Percentiles rank a stretch among this genome's conserved stretches.
phyloP scores from a whole-genome alignment of 2,113 vertebrate genomes.

The Engystomops pustulosus region DNA sequence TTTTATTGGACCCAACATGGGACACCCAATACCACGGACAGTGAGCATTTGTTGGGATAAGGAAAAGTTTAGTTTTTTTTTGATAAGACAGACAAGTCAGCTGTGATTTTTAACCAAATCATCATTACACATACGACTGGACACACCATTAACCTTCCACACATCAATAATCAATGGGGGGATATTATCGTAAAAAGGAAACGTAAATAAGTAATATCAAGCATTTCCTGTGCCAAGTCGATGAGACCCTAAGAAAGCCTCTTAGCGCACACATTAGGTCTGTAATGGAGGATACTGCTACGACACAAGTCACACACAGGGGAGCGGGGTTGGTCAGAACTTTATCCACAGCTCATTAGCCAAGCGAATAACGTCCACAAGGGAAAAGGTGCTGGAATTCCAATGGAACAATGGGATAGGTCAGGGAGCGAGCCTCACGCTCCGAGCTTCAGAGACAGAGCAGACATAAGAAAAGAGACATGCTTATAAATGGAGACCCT shows the following conservation, averaged over 20 bases:
- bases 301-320: not conserved
- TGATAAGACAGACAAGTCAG: too few species aligned
- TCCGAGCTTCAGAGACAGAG: not conserved
- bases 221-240: not conserved
- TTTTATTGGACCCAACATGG: too few species aligned
- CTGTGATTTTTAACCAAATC: not conserved
- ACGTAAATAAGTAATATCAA: not conserved
- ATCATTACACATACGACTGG: not conserved
- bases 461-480: not conserved
- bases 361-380: slow-evolving; percentile 18
- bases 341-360: slow-evolving; percentile 21
- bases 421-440: slow-evolving; percentile 27
- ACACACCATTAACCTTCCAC: not conserved
- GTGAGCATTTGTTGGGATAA: too few species aligned
- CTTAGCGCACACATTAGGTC: too few species aligned
- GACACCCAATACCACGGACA: too few species aligned
- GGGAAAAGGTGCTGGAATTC: slow-evolving; percentile 42
- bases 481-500: not conserved
- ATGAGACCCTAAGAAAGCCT: not conserved
- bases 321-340: not conserved
- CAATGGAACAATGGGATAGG: slow-evolving; percentile 26
- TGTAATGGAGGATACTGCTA: not conserved
- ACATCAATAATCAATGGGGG: not conserved
- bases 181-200: not conserved
- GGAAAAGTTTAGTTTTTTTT: too few species aligned